Conservation (phyloP, 2,888 invertebrate species). For the Panzeria rudis region DNA sequence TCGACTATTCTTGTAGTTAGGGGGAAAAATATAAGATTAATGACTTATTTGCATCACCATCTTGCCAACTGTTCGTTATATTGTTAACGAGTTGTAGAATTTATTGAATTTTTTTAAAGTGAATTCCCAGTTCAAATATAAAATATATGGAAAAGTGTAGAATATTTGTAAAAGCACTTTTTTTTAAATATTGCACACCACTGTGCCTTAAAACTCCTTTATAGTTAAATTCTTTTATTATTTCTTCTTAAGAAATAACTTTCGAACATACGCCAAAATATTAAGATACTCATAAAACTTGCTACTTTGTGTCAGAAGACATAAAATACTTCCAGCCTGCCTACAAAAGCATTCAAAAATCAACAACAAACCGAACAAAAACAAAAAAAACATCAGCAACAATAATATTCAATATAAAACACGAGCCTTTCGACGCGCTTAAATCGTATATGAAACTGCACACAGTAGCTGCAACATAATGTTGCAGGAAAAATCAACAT, state of each 20-base stretch:
- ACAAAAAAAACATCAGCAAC: constrained; percentile 54
- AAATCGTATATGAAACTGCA: constrained; percentile 61
- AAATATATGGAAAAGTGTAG: too few relatives aligned
- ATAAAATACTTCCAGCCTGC: constrained; percentile 56
- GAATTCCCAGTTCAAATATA: too few relatives aligned
- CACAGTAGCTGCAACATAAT: constrained; percentile 68
- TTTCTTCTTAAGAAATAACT: constrained; percentile 7
- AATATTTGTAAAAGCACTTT: too few relatives aligned
- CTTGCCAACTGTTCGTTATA: too few relatives aligned
- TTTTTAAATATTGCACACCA: too few relatives aligned
- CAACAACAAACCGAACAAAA: constrained; percentile 47
- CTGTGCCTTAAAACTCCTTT: constrained; percentile 13
- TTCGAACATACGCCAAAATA: constrained; percentile 76
- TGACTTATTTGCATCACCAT: too few relatives aligned
- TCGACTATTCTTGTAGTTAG: too few relatives aligned
- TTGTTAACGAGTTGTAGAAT: too few relatives aligned
- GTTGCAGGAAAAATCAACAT: constrained; percentile 47
- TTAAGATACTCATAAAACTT: constrained; percentile 73
- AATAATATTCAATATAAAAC: constrained; percentile 56
- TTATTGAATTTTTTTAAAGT: too few relatives aligned
- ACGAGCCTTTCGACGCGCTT: constrained; percentile 77
- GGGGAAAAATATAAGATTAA: too few relatives aligned
- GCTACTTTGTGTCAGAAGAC: constrained; percentile 72
- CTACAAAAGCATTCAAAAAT: constrained; percentile 55
- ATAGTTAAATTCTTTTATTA: constrained; percentile 24